phyloP scores from a whole-genome alignment of 2,888 invertebrate genomes.

The Lepidocyrtinus sp. region DNA sequence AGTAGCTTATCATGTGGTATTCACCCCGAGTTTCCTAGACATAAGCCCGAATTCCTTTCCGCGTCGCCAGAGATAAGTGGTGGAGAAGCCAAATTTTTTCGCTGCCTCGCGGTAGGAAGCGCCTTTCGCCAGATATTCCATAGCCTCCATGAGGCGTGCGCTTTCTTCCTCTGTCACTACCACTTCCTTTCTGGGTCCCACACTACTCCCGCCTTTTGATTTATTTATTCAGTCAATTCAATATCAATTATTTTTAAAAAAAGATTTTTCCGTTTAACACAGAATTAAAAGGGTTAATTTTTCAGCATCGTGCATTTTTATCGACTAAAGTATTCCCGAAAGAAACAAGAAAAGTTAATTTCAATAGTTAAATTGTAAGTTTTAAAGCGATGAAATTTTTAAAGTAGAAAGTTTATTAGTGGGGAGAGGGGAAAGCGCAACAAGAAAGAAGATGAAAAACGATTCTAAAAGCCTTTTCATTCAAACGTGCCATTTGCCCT shows the following conservation, averaged over 20 bases:
- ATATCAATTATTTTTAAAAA: neutral
- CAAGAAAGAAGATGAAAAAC: no score
- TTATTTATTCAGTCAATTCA: slow-evolving; percentile 8
- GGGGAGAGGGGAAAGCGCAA: neutral
- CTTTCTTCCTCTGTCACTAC: slow-evolving; percentile 55
- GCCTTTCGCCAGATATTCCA: slow-evolving; percentile 61
- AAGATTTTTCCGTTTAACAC: no score
- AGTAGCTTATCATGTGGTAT: slow-evolving; percentile 16
- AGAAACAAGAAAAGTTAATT: no score
- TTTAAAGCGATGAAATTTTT: no score
- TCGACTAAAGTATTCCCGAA: neutral
- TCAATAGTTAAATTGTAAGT: no score
- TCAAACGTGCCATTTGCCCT: neutral
- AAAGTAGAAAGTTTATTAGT: no score
- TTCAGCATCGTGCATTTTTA: neutral
- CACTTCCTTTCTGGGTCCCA: slow-evolving; percentile 49
- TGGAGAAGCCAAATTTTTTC: slow-evolving; percentile 64
- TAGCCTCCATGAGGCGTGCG: slow-evolving; percentile 55
- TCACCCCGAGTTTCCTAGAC: slow-evolving; percentile 64
- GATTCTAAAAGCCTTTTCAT: no score
- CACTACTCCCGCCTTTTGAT: slow-evolving; percentile 14
- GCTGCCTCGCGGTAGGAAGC: slow-evolving; percentile 63
- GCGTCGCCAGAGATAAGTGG: slow-evolving; percentile 62
- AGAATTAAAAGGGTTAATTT: no score
- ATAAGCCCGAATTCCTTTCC: slow-evolving; percentile 60